Base-by-base conservation (phyloP, 2,888 invertebrate species). In the Ptychoptera contaminata region DNA sequence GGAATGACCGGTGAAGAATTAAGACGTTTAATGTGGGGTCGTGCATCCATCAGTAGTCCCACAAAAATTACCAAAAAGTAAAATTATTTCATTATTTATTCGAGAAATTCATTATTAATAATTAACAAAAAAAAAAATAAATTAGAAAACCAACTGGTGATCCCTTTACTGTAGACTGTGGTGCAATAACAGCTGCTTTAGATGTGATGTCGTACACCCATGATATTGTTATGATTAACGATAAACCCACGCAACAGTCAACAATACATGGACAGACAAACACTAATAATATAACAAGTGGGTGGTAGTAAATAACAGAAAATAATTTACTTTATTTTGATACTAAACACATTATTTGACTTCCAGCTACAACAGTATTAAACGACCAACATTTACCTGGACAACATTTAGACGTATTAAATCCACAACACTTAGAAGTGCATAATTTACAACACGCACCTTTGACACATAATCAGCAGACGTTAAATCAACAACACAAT, bases 11-110 rank as follows among this genome's bases (percentile, higher is more conserved):
- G 90, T 0, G 90, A 91, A 62, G 82, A 87, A 60, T 70, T 91
- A 65, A 70, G 88, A 6, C 73, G 82, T 39, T 69, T 90, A 36
- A 91, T 91, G 88, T 91, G 91, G 90, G 90, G 88, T 11, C 72
- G 88, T 29, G 84, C 84, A 31, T 87, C 87, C 1, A 84, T 90
- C 52, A 85, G 84, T 8, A 87, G 88, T 4, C 90, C 90, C 0
- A 77, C 85, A 11, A 82, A 84, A 65, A 70, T 73, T 2, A 70
- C 76, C 15, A 71, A 72, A 55, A 74, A 74, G 72, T 73, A 67
- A 51, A 47, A 42, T 42, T 30, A 16, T 37, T 43, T 10, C 30
- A 42, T 40, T 12, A 15, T 30, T 23, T 14, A 46, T 43, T 30
- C 35, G 12, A 16, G 35, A 41, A 30, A 45, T 38, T 43, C 36